phyloP scores from a whole-genome alignment of 2,797 vertebrate species.

The Xiphophorus birchmanni region DNA sequence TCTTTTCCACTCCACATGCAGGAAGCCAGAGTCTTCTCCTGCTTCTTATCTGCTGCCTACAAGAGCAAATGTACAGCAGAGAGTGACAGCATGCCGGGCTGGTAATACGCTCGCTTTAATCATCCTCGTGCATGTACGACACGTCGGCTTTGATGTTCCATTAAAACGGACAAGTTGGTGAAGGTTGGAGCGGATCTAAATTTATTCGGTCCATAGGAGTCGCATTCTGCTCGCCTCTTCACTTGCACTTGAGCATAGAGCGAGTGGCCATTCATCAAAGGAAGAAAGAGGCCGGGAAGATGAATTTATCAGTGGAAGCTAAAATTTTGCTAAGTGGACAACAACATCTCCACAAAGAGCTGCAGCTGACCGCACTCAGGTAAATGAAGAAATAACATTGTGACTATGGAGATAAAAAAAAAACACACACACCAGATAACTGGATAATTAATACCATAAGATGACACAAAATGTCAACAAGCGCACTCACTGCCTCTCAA shows the following conservation, averaged over 20 bases:
- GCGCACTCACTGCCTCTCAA: not conserved
- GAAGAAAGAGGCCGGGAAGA: not conserved
- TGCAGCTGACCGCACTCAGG: not conserved
- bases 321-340: not conserved
- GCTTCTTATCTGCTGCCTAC: slow-evolving; percentile 61
- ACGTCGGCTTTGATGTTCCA: slow-evolving; percentile 16
- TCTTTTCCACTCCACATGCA: slow-evolving; percentile 8
- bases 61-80: slow-evolving; percentile 40
- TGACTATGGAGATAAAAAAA: not conserved
- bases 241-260: not conserved
- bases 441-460: not conserved
- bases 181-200: slow-evolving; percentile 23
- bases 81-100: slow-evolving; percentile 23
- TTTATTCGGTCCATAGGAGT: not conserved
- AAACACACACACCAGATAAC: too few species aligned
- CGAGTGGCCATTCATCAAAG: slow-evolving; percentile 4
- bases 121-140: slow-evolving; percentile 35
- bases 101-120: slow-evolving; percentile 22
- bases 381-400: not conserved
- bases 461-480: not conserved
- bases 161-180: slow-evolving; percentile 11
- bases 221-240: slow-evolving; percentile 2
- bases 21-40: slow-evolving; percentile 25
- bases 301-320: not conserved
- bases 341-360: not conserved